phyloP scores from a whole-genome alignment of 2,797 vertebrate genomes.

The Lepilemur septentrionalis region DNA sequence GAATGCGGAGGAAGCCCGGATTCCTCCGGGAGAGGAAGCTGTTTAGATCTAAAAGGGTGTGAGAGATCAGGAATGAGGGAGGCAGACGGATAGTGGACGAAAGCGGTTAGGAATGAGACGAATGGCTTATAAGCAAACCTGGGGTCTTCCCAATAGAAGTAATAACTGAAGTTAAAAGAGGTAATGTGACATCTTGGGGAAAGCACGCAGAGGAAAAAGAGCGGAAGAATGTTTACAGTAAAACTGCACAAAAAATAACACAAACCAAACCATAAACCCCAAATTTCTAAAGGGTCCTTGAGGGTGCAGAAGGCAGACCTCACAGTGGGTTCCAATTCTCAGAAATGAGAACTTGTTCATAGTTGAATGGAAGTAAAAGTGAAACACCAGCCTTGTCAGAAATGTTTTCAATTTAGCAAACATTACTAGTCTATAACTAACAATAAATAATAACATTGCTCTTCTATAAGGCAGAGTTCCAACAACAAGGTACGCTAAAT shows the following conservation, averaged over 20 bases:
- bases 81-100: fast-evolving
- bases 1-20: not conserved
- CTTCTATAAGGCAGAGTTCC: not conserved
- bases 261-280: not conserved
- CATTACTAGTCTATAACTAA: not conserved
- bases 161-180: not conserved
- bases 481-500: not conserved
- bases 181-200: not conserved
- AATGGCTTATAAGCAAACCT: fast-evolving
- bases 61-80: not conserved
- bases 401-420: not conserved
- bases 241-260: not conserved
- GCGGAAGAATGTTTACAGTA: not conserved
- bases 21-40: not conserved
- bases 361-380: slow-evolving; percentile 28
- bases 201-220: not conserved
- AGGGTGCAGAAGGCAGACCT: not conserved
- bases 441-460: not conserved
- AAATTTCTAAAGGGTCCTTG: not conserved
- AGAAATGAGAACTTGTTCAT: not conserved
- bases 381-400: not conserved
- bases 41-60: not conserved
- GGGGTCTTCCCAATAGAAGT: not conserved
- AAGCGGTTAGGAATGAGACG: not conserved
- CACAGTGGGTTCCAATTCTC: slow-evolving; percentile 22